Evolutionary conservation across 2,888 invertebrate genomes (phyloP).

Genomic region (Cryptocephalus primarius): DNA sequence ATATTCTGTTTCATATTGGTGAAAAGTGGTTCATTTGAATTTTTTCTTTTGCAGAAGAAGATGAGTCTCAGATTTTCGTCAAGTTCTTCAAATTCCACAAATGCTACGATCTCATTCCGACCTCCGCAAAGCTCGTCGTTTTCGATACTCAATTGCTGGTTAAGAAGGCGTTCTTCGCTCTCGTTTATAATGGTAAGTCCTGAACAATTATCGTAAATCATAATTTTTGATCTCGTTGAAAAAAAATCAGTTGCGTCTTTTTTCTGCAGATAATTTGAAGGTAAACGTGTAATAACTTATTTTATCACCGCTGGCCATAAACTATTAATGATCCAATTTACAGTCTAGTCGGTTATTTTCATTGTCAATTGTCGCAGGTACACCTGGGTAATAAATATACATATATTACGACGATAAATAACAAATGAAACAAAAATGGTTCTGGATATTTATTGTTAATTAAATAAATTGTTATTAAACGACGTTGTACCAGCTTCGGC

Average conservation of each 20-base stretch:
- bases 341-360: not conserved
- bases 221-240: too few relatives aligned
- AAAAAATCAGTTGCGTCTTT: too few relatives aligned
- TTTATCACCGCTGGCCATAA: not conserved
- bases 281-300: not conserved
- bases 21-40: too few relatives aligned
- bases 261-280: not conserved
- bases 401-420: too few relatives aligned
- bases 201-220: too few relatives aligned
- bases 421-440: too few relatives aligned
- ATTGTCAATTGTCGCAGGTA: too few relatives aligned
- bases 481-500: too few relatives aligned
- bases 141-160: slow-evolving; percentile 98
- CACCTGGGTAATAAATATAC: too few relatives aligned
- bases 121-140: slow-evolving; percentile 97
- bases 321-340: not conserved
- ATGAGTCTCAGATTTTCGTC: slow-evolving; percentile 94
- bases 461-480: too few relatives aligned
- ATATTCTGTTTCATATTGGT: too few relatives aligned
- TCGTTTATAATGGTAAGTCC: slow-evolving; percentile 88
- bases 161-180: slow-evolving; percentile 97
- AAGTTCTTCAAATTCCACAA: slow-evolving; percentile 99
- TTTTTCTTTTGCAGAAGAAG: slow-evolving; percentile 67
- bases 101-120: slow-evolving; percentile 99
- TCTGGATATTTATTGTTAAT: too few relatives aligned